phyloP scores from a whole-genome alignment of 2,797 vertebrate genomes.

The Phalanger gymnotis region DNA sequence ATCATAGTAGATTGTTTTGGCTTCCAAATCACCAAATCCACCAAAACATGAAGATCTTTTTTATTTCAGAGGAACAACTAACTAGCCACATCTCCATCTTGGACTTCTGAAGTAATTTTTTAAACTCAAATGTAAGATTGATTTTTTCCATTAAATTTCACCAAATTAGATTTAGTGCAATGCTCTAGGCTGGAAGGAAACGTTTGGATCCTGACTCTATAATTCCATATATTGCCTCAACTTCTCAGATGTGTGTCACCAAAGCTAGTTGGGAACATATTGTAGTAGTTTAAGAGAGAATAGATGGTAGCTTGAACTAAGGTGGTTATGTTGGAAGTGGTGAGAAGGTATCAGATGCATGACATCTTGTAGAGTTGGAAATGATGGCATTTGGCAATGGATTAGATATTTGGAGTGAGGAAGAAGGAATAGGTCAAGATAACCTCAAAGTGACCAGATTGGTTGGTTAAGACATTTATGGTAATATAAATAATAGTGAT shows the following conservation, averaged over 20 bases:
- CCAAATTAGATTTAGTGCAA: neutral
- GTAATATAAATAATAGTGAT: neutral
- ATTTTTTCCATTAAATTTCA: neutral
- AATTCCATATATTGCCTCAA: neutral
- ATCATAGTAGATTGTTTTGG: neutral
- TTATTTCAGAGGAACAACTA: neutral
- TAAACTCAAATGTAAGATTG: neutral
- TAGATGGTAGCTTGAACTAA: neutral
- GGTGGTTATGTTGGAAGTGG: neutral
- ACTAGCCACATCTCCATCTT: neutral
- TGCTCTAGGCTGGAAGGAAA: neutral
- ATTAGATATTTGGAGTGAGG: neutral
- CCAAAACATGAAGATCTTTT: neutral
- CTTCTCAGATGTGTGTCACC: neutral
- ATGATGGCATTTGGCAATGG: neutral
- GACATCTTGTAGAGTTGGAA: neutral
- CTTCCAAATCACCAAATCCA: neutral
- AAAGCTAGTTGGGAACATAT: neutral
- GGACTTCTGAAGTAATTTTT: neutral
- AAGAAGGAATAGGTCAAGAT: neutral
- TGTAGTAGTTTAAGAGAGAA: neutral
- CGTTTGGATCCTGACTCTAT: neutral
- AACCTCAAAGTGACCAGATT: neutral
- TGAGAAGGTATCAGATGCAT: neutral
- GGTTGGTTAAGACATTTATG: neutral